These are phyloP conservation scores for Sebastiscus albofasciatus DNA, from an alignment of 2,797 vertebrate genomes.

Conservation along the genomic window DNA sequence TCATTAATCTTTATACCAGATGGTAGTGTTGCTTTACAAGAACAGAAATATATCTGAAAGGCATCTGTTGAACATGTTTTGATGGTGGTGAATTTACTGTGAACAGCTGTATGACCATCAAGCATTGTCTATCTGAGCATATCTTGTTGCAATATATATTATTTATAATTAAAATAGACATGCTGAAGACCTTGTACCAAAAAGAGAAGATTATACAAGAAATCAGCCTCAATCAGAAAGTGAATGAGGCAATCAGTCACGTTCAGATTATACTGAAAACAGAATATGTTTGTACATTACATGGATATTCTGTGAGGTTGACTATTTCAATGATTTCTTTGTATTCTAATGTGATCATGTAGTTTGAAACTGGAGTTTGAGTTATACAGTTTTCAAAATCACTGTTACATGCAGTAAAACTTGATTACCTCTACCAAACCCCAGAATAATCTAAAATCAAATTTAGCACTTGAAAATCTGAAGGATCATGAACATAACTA, in stretches of 20 bases:
- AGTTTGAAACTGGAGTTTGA: neutral
- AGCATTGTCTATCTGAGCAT: neutral
- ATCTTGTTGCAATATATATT: neutral
- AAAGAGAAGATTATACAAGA: neutral
- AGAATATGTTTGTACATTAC: neutral
- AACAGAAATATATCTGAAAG: conserved; percentile 8
- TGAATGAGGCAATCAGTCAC: neutral
- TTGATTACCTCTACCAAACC: neutral
- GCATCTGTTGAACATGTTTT: conserved; percentile 1
- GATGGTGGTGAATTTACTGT: neutral
- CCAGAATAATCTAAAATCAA: neutral
- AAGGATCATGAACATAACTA: neutral
- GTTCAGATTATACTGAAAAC: neutral
- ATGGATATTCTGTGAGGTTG: neutral
- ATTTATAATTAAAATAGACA: neutral
- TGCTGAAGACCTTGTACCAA: neutral
- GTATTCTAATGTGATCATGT: neutral
- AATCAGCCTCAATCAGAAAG: neutral
- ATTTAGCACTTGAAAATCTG: neutral
- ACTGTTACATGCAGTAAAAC: neutral
- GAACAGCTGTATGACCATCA: neutral
- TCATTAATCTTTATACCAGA: neutral
- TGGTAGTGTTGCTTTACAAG: neutral
- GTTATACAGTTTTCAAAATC: neutral
- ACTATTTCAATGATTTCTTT: neutral